Evolutionary conservation across 64 coral and sea anemone genomes (phyloP).

Genomic region (Anthopleura sola): DNA sequence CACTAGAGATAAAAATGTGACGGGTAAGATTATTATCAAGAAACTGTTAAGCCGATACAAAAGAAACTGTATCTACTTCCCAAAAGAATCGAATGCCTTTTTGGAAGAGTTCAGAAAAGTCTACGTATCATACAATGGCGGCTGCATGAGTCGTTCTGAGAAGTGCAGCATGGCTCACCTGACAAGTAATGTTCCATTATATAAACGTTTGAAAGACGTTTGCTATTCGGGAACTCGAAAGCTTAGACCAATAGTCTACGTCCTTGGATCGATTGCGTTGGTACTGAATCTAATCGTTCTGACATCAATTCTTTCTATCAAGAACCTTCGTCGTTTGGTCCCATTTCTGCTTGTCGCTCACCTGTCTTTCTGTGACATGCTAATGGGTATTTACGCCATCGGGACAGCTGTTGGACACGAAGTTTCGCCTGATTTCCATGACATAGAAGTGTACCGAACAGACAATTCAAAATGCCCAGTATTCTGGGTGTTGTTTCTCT

Average conservation of each 20-base stretch:
- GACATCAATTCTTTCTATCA: background rate
- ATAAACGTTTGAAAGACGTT: background rate
- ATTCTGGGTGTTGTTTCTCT: background rate
- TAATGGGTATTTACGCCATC: constrained; percentile 25
- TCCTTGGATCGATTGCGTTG: background rate
- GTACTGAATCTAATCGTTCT: constrained; percentile 10
- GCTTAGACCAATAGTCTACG: constrained; percentile 20
- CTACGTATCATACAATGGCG: background rate
- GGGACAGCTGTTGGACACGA: constrained; percentile 26
- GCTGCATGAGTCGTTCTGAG: background rate
- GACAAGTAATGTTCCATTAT: background rate
- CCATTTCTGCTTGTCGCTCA: constrained; percentile 39
- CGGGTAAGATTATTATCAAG: background rate
- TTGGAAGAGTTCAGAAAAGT: background rate
- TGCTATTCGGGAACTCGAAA: background rate
- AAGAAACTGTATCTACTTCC: background rate
- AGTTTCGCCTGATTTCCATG: background rate
- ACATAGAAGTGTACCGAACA: background rate
- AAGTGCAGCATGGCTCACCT: background rate
- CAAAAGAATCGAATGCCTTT: background rate
- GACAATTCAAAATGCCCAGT: background rate
- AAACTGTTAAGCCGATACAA: background rate
- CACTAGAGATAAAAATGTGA: background rate
- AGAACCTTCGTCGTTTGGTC: background rate
- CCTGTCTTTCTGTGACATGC: constrained; percentile 29